Evolutionary conservation across 1,140 invertebrate genomes (phyloP).

Genomic region (Dryas iulia): DNA sequence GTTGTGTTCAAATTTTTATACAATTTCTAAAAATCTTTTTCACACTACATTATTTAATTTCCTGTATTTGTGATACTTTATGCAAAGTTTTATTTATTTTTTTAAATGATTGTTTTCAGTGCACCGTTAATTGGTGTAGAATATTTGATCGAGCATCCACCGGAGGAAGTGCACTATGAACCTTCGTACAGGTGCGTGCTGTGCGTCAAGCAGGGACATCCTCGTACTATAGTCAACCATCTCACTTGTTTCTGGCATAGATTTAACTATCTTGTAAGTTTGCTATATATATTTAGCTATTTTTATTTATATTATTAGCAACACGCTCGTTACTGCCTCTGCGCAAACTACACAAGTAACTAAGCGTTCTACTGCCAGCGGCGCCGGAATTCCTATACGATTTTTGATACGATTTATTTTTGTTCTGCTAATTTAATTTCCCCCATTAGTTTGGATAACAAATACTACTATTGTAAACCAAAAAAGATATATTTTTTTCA

Average conservation of each 20-base stretch:
- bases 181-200: constrained; percentile 87
- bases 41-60: background rate
- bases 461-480: too few species aligned
- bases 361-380: too few species aligned
- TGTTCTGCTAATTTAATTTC: too few species aligned
- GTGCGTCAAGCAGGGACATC: constrained; percentile 88
- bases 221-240: constrained; percentile 87
- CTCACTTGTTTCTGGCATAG: constrained; percentile 87
- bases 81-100: too few species aligned
- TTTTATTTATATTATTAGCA: background rate
- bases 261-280: constrained; percentile 80
- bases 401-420: too few species aligned
- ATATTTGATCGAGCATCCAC: constrained; percentile 86
- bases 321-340: too few species aligned
- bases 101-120: constrained; percentile 31
- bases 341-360: too few species aligned
- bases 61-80: too few species aligned
- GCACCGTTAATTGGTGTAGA: constrained; percentile 84
- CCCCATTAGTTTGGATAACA: too few species aligned
- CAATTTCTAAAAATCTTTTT: background rate
- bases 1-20: too few species aligned
- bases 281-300: background rate
- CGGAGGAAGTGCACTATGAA: constrained; percentile 82
- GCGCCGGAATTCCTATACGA: too few species aligned
- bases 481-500: too few species aligned